phyloP scores from a whole-genome alignment of 2,113 vertebrate species.

The Urocitellus parryii region DNA sequence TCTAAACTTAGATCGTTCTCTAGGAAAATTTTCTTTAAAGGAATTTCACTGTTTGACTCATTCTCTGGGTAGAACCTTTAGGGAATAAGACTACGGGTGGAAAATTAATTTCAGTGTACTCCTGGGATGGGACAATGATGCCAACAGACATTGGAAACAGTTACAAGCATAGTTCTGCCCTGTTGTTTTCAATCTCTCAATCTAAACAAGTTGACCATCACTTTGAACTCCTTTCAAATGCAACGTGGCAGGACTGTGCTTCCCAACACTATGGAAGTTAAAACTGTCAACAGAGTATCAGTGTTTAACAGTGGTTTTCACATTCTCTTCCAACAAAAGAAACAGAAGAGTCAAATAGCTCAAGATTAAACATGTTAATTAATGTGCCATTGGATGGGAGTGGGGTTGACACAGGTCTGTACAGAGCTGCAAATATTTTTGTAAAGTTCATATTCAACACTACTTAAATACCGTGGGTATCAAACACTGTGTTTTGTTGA shows the following conservation, averaged over 20 bases:
- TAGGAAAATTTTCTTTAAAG: background rate
- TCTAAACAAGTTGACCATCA: conserved; percentile 51
- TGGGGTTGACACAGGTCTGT: background rate
- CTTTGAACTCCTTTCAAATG: conserved; percentile 31
- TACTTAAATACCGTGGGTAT: background rate
- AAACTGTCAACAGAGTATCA: conserved; percentile 43
- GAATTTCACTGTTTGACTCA: background rate
- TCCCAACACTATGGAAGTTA: background rate
- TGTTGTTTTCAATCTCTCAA: conserved; percentile 7
- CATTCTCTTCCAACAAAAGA: conserved; percentile 56
- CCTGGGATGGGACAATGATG: conserved; percentile 25
- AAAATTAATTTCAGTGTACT: conserved; percentile 45
- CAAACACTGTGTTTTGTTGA: conserved; percentile 13
- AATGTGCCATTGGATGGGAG: background rate
- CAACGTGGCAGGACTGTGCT: background rate
- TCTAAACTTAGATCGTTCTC: background rate
- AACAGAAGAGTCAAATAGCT: background rate
- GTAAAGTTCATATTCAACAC: background rate
- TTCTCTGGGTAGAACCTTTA: background rate
- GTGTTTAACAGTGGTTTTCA: conserved; percentile 49
- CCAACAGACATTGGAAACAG: conserved; percentile 12
- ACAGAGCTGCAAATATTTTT: background rate
- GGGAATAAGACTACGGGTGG: background rate
- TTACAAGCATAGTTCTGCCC: background rate
- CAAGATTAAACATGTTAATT: background rate